Base-by-base conservation (phyloP, 2,113 vertebrate genomes). In the Gavialis gangeticus region DNA sequence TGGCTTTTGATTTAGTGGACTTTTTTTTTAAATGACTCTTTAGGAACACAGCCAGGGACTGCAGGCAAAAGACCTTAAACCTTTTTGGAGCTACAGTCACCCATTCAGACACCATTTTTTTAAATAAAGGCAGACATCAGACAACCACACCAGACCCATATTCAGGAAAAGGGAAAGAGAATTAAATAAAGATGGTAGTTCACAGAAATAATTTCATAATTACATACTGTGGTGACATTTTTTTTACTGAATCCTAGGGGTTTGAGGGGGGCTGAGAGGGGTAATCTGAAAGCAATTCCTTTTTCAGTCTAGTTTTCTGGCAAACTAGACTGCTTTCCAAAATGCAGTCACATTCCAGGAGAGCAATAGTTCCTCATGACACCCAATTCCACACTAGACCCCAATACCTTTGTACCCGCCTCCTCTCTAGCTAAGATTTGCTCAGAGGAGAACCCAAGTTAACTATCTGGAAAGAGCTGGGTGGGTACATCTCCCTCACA, bases 1-100 rank as follows among this genome's bases (percentile, higher is more conserved):
- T 92, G 90, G 90, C 92, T 95, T 96, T 96, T 96, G 92, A 93
- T 95, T 95, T 93, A 95, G 94, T 88, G 94, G 82, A 69, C 82
- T 94, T 79, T 54, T 46, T 46, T 63, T 91, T 84, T 60, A 92
- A 97, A 84, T 0, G 4, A 80, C 91, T 79, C 0, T 76, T 95
- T 91, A 92, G 95, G 92, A 95, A 92, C 0, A 3, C 75, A 95
- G 95, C 96, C 96, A 97, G 89, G 15, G 16, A 87, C 92, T 91
- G 75, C 87, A 89, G 95, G 95, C 87, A 87, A 92, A 92, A 64
- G 66, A 82, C 85, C 93, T 95, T 77, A 92, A 91, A 90, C 90
- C 59, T 79, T 80, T 83, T 28, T 57, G 84, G 81, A 91, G 84
- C 71, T 93, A 67, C 77, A 93, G 85, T 78, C 84, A 27, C 80